Evolutionary conservation across 2,888 invertebrate genomes (phyloP), one percentile per base, ranked within the genome.

Genomic region (Unio delphinus): DNA sequence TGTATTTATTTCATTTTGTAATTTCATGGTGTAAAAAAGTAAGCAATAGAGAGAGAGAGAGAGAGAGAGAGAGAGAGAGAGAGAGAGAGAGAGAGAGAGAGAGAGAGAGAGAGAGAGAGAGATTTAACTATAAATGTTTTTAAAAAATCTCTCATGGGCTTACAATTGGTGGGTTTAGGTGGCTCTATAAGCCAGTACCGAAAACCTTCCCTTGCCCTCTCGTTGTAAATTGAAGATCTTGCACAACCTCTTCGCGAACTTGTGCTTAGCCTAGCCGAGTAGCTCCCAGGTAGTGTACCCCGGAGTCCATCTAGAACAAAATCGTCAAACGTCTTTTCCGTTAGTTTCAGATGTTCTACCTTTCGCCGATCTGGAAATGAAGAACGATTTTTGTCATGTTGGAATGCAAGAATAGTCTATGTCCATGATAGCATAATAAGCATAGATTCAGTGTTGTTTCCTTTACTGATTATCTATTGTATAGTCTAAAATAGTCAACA

Each of bases 161-260:
- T 79, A 89, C 89, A 88, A 34, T 66, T 76, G 8, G 88, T 89
- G 18, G 88, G 88, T 67, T 84, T 82, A 34, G 88, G 89, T 77
- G 83, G 75, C 63, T 88, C 84, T 67, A 85, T 83, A 45, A 84
- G 78, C 89, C 89, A 89, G 72, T 88, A 89, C 30, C 86, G 72
- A 80, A 87, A 88, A 3, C 87, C 88, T 15, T 86, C 84, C 67
- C 72, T 74, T 0, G 89, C 88, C 56, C 87, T 72, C 26, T 82
- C 78, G 69, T 86, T 83, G 75, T 74, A 87, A 18, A 76, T 34
- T 11, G 75, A 55, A 20, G 69, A 70, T 62, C 75, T 73, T 62
- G 73, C 77, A 8, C 76, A 72, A 20, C 67, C 70, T 64, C 69
- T 77, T 60, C 77, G 64, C 28, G 81, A 79, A 45, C 81, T 72